Base-by-base conservation (phyloP, 2,888 invertebrate species). In the Drosophila nigritarsus region DNA sequence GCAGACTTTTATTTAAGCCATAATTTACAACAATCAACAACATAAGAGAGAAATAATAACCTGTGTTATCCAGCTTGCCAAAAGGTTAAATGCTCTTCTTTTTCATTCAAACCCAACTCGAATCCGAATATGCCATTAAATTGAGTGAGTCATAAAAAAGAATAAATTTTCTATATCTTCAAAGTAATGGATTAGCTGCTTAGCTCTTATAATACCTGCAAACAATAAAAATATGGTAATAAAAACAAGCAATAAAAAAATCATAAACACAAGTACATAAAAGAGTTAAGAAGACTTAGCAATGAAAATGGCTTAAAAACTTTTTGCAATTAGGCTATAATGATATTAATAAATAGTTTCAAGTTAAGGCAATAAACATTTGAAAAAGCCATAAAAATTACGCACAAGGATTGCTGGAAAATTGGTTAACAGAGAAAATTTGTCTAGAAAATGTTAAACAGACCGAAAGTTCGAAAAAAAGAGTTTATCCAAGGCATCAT, bases 1-100 rank as follows among this genome's bases (percentile, higher is more conserved):
- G 65, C 76, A 73, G 79, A 84, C 87, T 79, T 84, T 84, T 85
- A 89, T 89, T 88, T 61, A 82, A 80, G 83, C 75, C 75, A 82
- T 89, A 78, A 85, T 75, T 85, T 80, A 87, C 83, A 78, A 74
- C 79, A 79, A 74, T 78, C 73, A 73, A 78, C 66, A 70, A 67
- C 69, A 76, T 36, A 36, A 40, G 64, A 36, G 51, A 27, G 67
- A 73, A 76, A 76, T 60, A 60, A 56, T 72, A 76, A 72, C 67
- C 50, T 62, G 77, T 27, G 54, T 24, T 34, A 36, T 51, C 53
- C 62, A 59, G 42, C 45, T 51, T 53, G 40, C 45, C 62, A 50
- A 64, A 45, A 65, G 34, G 45, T 63, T 72, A 72, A 78, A 76
- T 80, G 80, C 81, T 54, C 81, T 77, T 34, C 18, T 36, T 32